phyloP scores from a whole-genome alignment of 2,797 vertebrate species.

The Eremophila alpestris region DNA sequence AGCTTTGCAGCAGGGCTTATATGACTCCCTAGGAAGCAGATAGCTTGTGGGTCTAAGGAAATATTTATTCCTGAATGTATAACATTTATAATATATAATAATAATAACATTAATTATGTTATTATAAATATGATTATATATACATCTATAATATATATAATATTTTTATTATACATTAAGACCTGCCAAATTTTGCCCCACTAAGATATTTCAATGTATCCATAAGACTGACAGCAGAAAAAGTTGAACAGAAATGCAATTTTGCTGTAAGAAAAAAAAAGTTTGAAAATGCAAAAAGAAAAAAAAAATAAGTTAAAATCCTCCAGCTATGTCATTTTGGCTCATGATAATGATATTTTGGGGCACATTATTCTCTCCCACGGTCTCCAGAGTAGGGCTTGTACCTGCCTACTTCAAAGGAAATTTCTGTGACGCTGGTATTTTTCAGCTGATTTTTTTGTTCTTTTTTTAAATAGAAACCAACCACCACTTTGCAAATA shows the following conservation, averaged over 20 bases:
- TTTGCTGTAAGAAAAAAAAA: background rate
- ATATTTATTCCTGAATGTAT: background rate
- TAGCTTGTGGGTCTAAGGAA: background rate
- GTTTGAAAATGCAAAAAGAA: background rate
- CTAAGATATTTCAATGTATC: background rate
- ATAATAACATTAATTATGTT: too few relatives aligned
- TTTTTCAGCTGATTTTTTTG: background rate
- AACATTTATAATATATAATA: too few relatives aligned
- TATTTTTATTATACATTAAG: background rate
- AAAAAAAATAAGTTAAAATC: background rate
- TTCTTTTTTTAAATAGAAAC: background rate
- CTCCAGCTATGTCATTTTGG: background rate
- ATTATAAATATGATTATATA: too few relatives aligned
- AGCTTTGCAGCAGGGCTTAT: background rate
- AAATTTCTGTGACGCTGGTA: background rate
- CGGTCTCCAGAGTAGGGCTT: background rate
- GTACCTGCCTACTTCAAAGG: background rate
- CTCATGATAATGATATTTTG: background rate
- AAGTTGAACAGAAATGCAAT: background rate
- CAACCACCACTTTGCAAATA: background rate
- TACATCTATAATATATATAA: too few relatives aligned
- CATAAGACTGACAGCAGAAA: background rate
- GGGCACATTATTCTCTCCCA: constrained; percentile 13
- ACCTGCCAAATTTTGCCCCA: background rate
- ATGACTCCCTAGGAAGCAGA: background rate